Evolutionary conservation across 2,113 vertebrate genomes (phyloP), one percentile per base, ranked within the genome.

Genomic region (Pristiophorus japonicus): DNA sequence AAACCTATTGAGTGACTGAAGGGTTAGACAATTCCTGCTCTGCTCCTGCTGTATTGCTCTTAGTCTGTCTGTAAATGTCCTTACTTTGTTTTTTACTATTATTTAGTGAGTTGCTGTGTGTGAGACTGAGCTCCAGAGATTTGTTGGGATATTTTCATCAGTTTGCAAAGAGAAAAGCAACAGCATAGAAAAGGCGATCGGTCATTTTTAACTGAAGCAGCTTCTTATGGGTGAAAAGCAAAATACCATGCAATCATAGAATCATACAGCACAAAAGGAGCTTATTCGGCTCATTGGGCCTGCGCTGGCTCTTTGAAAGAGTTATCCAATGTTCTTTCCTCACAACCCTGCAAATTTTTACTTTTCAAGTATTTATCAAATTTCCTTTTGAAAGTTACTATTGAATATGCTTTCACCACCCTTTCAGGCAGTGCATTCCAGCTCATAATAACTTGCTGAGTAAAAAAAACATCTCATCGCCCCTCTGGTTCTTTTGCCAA

Each of bases 81-180:
- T 42, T 42, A 81, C n/a, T 81, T 81, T 38, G 75, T 0, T 38
- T 81, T 81, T 81, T 42, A n/a, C 34, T n/a, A 91, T 38, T 91
- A 91, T 91, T 63, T 91, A 62, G 16, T 34, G 27, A 27, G 24
- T 81, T 42, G n/a, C 12, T 42, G 16, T 59, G 51, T 59, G 51
- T 34, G 59, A 92, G n/a, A 92, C 5, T 20, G 59, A 92, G 5
- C 16, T 62, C 18, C 11, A 1, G 18, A 63, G 88, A 38, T 38
- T 88, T 92, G 88, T 63, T 92, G 88, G 27, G 59, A 63, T 63
- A 65, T 92, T 92, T 63, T n/a, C 88, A 63, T 34, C 30, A 62
- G 88, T 34, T n/a, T 91, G 55, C 14, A 62, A 91, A 91, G 27
- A n/a, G 30, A 62, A n/a, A 63, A 20, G 34, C 30, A 62, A 51